Percentiles rank a stretch among this genome's conserved stretches.
Conservation (phyloP, 2,797 vertebrate genomes). For the Ptychadena robeensis region DNA sequence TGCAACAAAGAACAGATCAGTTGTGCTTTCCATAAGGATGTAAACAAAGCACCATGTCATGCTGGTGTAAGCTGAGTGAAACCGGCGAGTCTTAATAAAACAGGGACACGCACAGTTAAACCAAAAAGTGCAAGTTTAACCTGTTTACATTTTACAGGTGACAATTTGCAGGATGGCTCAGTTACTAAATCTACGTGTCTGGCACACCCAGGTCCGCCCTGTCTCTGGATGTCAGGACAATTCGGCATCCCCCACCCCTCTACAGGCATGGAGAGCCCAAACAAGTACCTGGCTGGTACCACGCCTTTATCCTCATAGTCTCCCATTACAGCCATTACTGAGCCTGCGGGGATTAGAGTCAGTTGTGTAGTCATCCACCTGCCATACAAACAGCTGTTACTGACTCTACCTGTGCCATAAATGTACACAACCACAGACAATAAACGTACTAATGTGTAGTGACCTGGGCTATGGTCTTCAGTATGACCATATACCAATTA, state of each 20-base stretch:
- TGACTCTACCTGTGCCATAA: background rate
- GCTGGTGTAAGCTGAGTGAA: background rate
- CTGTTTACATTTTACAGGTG: constrained; percentile 9
- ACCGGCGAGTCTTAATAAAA: background rate
- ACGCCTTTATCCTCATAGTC: constrained; percentile 40
- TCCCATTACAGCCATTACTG: constrained; percentile 27
- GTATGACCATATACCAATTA: too few species aligned
- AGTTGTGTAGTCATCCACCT: constrained; percentile 5
- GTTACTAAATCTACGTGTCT: constrained; percentile 11
- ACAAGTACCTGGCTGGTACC: constrained; percentile 25
- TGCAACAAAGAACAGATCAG: too few species aligned
- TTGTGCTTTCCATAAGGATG: too few species aligned
- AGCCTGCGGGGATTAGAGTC: constrained; percentile 5
- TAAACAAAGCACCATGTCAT: background rate
- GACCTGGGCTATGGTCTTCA: too few species aligned
- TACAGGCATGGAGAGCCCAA: constrained; percentile 20
- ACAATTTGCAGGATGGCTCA: constrained; percentile 31
- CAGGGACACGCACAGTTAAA: background rate
- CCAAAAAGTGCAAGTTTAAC: constrained; percentile 12
- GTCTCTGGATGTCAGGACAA: constrained; percentile 27
- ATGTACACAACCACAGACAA: background rate
- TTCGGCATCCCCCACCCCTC: constrained; percentile 11
- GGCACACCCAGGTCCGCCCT: constrained; percentile 42
- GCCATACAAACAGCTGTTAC: constrained; percentile 6
- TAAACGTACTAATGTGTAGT: too few species aligned